A percentile compares a stretch with the other conserved stretches of the same genome.
Evolutionary conservation across 1,140 invertebrate genomes (phyloP).

Genomic region (Heterodera schachtii): DNA sequence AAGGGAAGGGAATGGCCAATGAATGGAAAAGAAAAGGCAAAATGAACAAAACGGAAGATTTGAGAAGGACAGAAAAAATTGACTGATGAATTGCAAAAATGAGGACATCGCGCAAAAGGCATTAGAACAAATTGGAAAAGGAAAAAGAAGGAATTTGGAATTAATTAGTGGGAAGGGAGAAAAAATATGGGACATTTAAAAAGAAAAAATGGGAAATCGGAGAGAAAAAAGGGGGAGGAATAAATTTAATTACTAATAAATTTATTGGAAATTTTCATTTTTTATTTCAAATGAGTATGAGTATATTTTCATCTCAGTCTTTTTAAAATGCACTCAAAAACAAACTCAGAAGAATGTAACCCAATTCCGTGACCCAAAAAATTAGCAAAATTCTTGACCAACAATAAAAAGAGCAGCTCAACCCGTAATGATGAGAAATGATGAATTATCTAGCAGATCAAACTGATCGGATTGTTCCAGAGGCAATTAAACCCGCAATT

Average conservation of each 20-base stretch:
- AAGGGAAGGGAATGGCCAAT: not conserved
- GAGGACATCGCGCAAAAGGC: not conserved
- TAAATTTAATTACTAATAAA: too few relatives aligned
- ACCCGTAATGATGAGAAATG: not conserved
- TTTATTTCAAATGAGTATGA: too few relatives aligned
- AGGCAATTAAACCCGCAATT: not conserved
- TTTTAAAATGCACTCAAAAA: not conserved
- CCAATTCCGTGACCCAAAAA: not conserved
- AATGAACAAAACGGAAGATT: conserved; percentile 1
- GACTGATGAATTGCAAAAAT: not conserved
- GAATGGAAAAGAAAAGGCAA: not conserved
- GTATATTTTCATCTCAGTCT: not conserved
- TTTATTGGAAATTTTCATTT: too few relatives aligned
- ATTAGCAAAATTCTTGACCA: not conserved
- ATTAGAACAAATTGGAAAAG: not conserved
- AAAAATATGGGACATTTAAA: conserved; percentile 7
- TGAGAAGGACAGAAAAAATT: not conserved
- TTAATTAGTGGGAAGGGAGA: not conserved
- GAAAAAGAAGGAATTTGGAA: not conserved
- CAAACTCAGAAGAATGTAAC: not conserved
- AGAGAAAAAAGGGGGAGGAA: not conserved
- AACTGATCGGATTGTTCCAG: not conserved
- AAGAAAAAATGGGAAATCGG: not conserved
- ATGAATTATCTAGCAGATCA: not conserved
- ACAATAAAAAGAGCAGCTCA: not conserved